phyloP scores from a whole-genome alignment of 2,113 vertebrate species.

The Accipiter cooperii region DNA sequence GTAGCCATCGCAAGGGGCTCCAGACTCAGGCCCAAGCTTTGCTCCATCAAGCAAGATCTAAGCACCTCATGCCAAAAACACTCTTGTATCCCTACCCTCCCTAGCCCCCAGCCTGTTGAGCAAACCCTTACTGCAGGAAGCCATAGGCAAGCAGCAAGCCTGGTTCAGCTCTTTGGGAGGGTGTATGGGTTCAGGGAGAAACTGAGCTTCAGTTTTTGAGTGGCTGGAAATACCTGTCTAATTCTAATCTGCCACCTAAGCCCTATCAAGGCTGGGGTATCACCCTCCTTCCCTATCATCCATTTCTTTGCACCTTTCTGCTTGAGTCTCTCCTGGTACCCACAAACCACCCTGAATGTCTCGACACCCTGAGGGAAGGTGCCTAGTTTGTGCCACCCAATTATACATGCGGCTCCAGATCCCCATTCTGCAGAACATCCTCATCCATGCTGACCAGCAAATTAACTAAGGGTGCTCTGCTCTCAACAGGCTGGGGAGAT shows the following conservation, averaged over 20 bases:
- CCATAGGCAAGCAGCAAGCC: neutral
- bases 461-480: neutral
- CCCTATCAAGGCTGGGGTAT: neutral
- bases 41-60: neutral
- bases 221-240: neutral
- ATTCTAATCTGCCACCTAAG: neutral
- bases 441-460: neutral
- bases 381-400: neutral
- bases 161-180: neutral
- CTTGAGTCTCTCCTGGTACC: neutral
- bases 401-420: neutral
- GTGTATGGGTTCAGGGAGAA: neutral
- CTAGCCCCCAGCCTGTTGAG: neutral
- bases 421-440: neutral
- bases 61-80: neutral
- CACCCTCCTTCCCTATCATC: neutral
- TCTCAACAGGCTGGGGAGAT: constrained; percentile 69
- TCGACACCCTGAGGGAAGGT: neutral
- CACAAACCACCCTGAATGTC: neutral
- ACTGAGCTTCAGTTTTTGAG: neutral
- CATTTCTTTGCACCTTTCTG: neutral
- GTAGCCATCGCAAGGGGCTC: neutral
- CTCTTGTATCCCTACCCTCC: neutral
- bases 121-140: neutral
- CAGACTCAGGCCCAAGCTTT: neutral